These are phyloP conservation scores for Proales similis DNA, from an alignment of 1,140 invertebrate species.

Conservation along the genomic window DNA sequence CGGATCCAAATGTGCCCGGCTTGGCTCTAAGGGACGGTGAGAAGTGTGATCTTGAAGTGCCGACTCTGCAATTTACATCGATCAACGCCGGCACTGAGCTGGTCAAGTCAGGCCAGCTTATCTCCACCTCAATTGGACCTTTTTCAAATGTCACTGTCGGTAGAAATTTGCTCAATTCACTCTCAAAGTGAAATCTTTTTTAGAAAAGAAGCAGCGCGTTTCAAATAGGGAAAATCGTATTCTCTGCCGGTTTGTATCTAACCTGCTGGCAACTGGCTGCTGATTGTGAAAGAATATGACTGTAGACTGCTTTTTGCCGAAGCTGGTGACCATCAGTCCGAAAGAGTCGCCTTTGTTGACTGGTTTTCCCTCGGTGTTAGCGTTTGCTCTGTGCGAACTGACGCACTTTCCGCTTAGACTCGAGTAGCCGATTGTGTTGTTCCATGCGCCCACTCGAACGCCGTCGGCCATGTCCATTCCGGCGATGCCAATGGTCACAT, in stretches of 20 bases:
- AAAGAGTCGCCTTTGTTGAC: slow-evolving; percentile 49
- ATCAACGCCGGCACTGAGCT: slow-evolving; percentile 41
- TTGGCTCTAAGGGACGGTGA: slow-evolving; percentile 40
- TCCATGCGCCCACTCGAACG: slow-evolving; percentile 47
- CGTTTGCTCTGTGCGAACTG: slow-evolving; percentile 45
- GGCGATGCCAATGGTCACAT: slow-evolving; percentile 50
- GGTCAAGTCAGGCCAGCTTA: slow-evolving; percentile 49
- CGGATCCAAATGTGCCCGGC: slow-evolving; percentile 44
- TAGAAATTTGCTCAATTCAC: slow-evolving; percentile 43
- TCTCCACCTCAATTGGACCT: slow-evolving; percentile 48
- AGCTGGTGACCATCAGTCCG: slow-evolving; percentile 48
- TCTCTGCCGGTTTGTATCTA: neutral
- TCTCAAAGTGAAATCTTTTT: slow-evolving; percentile 47
- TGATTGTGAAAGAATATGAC: slow-evolving; percentile 50
- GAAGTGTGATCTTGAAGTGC: neutral
- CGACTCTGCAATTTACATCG: slow-evolving; percentile 20
- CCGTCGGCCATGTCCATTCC: slow-evolving; percentile 47
- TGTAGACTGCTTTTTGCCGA: slow-evolving; percentile 48
- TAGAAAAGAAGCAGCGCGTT: neutral
- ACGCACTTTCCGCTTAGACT: slow-evolving; percentile 47
- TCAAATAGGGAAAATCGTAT: neutral
- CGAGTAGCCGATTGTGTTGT: slow-evolving; percentile 49
- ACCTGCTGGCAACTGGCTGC: slow-evolving; percentile 49
- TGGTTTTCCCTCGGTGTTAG: slow-evolving; percentile 46
- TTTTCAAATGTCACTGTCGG: slow-evolving; percentile 49